phyloP scores from a whole-genome alignment of 2,888 invertebrate genomes.

The Nemapogon koenigi region DNA sequence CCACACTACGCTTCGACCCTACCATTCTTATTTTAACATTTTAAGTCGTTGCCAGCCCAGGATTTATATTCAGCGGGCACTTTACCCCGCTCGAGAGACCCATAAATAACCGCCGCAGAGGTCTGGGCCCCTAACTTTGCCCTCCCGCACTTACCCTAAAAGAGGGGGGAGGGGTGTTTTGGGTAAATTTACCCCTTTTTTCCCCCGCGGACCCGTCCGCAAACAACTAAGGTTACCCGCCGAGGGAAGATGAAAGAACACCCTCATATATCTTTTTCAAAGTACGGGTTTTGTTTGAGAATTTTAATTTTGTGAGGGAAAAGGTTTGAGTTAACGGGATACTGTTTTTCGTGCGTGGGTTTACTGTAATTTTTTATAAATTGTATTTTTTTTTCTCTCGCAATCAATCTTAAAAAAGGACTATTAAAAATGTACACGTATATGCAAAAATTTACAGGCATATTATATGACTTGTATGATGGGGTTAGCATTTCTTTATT shows the following conservation, averaged over 20 bases:
- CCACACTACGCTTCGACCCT: slow-evolving; percentile 9
- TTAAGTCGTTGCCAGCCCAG: slow-evolving; percentile 45
- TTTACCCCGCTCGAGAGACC: slow-evolving; percentile 57
- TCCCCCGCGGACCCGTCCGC: slow-evolving; percentile 29
- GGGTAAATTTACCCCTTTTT: slow-evolving; percentile 8
- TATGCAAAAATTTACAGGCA: no score
- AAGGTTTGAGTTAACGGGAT: slow-evolving; percentile 12
- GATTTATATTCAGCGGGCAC: slow-evolving; percentile 60
- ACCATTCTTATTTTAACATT: slow-evolving; percentile 44
- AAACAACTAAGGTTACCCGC: slow-evolving; percentile 54
- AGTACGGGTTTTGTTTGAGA: slow-evolving; percentile 52
- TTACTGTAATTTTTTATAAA: no score
- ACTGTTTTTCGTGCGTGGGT: slow-evolving; percentile 4
- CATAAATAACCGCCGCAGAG: slow-evolving; percentile 56
- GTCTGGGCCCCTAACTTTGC: slow-evolving; percentile 36
- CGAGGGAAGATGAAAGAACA: slow-evolving; percentile 58
- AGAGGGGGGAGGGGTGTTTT: slow-evolving; percentile 7
- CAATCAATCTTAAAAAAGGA: no score
- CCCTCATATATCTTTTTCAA: slow-evolving; percentile 61
- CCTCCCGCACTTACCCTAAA: slow-evolving; percentile 19
- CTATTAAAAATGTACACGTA: no score
- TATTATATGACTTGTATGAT: no score
- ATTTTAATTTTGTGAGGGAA: slow-evolving; percentile 53
- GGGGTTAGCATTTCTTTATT: no score
- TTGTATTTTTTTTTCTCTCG: no score